Conservation (phyloP, 2,888 invertebrate genomes). For the Tribolium freemani region DNA sequence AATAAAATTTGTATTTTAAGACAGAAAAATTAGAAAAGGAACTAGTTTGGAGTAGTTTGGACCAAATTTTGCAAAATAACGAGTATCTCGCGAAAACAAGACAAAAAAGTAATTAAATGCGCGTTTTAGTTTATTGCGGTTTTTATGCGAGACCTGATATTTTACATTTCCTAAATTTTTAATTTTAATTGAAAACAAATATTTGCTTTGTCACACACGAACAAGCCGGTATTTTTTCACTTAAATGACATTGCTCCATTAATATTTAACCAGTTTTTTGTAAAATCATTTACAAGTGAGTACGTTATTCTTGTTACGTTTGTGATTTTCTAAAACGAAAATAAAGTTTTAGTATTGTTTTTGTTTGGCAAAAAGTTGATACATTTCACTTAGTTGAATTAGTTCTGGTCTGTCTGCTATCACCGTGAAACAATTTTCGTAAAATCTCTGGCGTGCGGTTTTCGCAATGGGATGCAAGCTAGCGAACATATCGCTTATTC, state of each 20-base stretch:
- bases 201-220: background rate
- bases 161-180: background rate
- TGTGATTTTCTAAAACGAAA: background rate
- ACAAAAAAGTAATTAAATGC: background rate
- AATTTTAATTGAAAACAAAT: background rate
- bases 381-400: slow-evolving; percentile 7
- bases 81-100: too few relatives aligned
- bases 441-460: slow-evolving; percentile 20
- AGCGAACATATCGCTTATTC: slow-evolving; percentile 4
- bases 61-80: too few relatives aligned
- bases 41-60: too few relatives aligned
- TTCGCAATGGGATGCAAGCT: slow-evolving; percentile 15
- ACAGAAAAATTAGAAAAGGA: too few relatives aligned
- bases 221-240: too few relatives aligned
- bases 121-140: background rate
- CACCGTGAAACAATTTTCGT: slow-evolving; percentile 6
- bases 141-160: background rate
- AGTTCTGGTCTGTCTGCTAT: slow-evolving; percentile 7
- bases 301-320: too few relatives aligned
- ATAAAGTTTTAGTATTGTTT: background rate
- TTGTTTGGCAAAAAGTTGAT: background rate
- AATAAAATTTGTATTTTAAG: too few relatives aligned
- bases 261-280: too few relatives aligned
- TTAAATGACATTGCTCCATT: too few relatives aligned
- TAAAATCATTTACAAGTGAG: too few relatives aligned